Conservation (phyloP, 2,888 invertebrate species). For the Caenorhabditis macrosperma region DNA sequence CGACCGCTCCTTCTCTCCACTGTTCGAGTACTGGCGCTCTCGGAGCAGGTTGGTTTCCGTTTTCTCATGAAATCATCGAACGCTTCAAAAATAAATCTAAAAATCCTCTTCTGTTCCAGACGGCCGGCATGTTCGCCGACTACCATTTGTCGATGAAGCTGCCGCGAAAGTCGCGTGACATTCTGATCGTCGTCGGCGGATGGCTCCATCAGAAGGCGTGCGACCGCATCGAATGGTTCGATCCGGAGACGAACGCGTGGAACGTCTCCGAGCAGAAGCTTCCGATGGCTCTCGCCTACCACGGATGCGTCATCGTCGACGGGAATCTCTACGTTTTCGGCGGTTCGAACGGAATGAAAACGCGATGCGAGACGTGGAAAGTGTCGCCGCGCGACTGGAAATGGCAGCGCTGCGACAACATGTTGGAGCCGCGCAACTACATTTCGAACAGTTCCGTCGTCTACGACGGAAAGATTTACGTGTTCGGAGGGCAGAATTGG, state of each 20-base stretch:
- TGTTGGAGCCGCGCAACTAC: constrained; percentile 52
- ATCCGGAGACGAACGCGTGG: constrained; percentile 39
- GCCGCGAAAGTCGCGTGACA: constrained; percentile 37
- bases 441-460: constrained; percentile 57
- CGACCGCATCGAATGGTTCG: constrained; percentile 51
- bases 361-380: constrained; percentile 51
- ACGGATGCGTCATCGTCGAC: constrained; percentile 42
- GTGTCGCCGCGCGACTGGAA: constrained; percentile 14
- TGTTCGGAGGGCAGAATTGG: constrained; percentile 59
- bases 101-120: constrained; percentile 8
- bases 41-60: constrained; percentile 2
- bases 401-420: constrained; percentile 50
- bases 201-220: constrained; percentile 50
- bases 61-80: no score
- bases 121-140: constrained; percentile 1
- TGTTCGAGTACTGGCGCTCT: constrained; percentile 12
- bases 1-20: constrained; percentile 26
- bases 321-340: constrained; percentile 42
- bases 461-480: constrained; percentile 55
- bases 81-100: background rate
- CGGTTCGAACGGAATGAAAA: constrained; percentile 40
- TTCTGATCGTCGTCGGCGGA: constrained; percentile 43
- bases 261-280: constrained; percentile 22
- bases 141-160: constrained; percentile 26
- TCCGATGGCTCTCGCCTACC: constrained; percentile 46